phyloP scores from a whole-genome alignment of 2,797 vertebrate genomes.

The Epinephelus coioides region DNA sequence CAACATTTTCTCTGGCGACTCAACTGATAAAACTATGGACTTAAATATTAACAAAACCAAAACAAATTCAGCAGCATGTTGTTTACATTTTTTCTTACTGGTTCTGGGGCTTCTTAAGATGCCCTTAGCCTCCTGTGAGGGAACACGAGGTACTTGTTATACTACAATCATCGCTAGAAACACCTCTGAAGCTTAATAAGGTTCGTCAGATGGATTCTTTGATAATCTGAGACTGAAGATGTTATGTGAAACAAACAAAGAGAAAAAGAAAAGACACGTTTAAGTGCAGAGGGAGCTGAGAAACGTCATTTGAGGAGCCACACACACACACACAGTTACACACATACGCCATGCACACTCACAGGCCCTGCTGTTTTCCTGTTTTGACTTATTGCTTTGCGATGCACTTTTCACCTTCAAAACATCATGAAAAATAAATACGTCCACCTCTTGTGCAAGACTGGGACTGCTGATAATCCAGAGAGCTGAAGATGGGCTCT shows the following conservation, averaged over 20 bases:
- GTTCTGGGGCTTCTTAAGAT: background rate
- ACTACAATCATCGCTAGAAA: background rate
- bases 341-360: constrained; percentile 7
- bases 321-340: background rate
- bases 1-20: no score
- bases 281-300: constrained; percentile 8
- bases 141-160: background rate
- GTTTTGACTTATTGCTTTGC: constrained; percentile 57
- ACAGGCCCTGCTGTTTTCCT: constrained; percentile 32
- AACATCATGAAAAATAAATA: constrained; percentile 70
- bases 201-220: background rate
- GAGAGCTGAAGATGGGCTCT: background rate
- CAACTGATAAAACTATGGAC: background rate
- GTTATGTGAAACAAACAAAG: background rate
- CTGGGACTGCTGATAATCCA: constrained; percentile 26
- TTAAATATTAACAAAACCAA: background rate
- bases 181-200: background rate
- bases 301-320: background rate
- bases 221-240: background rate
- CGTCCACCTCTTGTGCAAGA: constrained; percentile 11
- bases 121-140: background rate
- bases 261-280: background rate
- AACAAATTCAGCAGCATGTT: no score
- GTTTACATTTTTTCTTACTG: background rate
- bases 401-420: constrained; percentile 66